A percentile compares a stretch with the other conserved stretches of the same genome.
Evolutionary conservation across 2,888 invertebrate species (phyloP).

Genomic region (Euzetes globulus): DNA sequence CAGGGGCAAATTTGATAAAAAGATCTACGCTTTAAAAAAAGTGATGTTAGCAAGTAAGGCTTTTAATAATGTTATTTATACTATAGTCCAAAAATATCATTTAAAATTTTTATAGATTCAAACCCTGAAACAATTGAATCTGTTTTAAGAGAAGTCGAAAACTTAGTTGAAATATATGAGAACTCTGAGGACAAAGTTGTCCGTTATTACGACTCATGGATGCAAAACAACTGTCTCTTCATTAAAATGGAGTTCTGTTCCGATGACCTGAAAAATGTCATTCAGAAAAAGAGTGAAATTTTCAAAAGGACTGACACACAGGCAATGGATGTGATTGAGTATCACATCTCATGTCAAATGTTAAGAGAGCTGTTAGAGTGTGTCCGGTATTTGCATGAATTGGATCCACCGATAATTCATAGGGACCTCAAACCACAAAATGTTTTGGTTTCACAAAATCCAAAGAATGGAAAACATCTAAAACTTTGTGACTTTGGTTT

Average conservation of each 20-base stretch:
- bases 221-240: background rate
- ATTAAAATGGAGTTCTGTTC: constrained; percentile 14
- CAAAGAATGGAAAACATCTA: background rate
- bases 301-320: background rate
- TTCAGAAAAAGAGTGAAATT: background rate
- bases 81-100: background rate
- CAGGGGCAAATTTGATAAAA: background rate
- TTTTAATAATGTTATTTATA: background rate
- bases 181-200: background rate
- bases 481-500: constrained; percentile 19
- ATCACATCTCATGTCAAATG: background rate
- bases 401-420: background rate
- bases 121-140: background rate
- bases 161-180: background rate
- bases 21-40: background rate
- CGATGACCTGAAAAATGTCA: background rate
- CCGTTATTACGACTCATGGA: background rate
- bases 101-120: background rate
- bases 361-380: background rate
- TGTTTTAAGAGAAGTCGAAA: background rate
- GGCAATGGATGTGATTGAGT: background rate
- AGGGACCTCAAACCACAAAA: constrained; percentile 12
- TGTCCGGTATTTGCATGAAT: background rate
- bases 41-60: background rate
- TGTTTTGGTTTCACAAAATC: background rate